phyloP scores from a whole-genome alignment of 2,888 invertebrate genomes.

The Cryptophagus acutangulus region DNA sequence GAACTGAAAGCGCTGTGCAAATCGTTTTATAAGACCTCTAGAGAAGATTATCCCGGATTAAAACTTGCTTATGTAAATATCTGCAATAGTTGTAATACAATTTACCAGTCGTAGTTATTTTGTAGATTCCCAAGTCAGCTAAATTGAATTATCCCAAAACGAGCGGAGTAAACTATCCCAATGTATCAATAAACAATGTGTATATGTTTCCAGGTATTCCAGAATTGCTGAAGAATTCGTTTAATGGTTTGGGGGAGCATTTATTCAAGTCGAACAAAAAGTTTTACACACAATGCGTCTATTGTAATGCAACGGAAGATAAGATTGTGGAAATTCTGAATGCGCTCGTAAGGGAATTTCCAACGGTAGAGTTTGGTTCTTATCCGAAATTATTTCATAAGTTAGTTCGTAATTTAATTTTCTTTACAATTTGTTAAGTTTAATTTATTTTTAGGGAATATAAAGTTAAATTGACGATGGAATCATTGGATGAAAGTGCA shows the following conservation, averaged over 20 bases:
- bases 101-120: constrained; percentile 24
- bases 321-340: constrained; percentile 46
- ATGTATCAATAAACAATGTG: constrained; percentile 56
- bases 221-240: constrained; percentile 47
- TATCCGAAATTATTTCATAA: constrained; percentile 50
- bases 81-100: not conserved
- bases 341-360: constrained; percentile 47
- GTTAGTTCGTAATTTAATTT: constrained; percentile 34
- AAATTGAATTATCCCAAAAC: constrained; percentile 46
- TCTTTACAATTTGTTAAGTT: constrained; percentile 1
- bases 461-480: constrained; percentile 51
- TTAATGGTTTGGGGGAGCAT: constrained; percentile 39
- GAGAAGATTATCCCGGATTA: constrained; percentile 46
- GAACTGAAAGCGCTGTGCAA: constrained; percentile 48
- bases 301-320: constrained; percentile 49
- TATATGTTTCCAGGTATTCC: constrained; percentile 70
- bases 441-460: constrained; percentile 42
- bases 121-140: constrained; percentile 50
- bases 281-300: constrained; percentile 47
- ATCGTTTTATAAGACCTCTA: constrained; percentile 45
- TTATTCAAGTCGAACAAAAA: constrained; percentile 43
- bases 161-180: constrained; percentile 44
- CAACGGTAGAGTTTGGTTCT: constrained; percentile 51
- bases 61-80: constrained; percentile 42
- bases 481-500: constrained; percentile 44